phyloP scores from a whole-genome alignment of 2,888 invertebrate genomes.

The Idaea straminata region DNA sequence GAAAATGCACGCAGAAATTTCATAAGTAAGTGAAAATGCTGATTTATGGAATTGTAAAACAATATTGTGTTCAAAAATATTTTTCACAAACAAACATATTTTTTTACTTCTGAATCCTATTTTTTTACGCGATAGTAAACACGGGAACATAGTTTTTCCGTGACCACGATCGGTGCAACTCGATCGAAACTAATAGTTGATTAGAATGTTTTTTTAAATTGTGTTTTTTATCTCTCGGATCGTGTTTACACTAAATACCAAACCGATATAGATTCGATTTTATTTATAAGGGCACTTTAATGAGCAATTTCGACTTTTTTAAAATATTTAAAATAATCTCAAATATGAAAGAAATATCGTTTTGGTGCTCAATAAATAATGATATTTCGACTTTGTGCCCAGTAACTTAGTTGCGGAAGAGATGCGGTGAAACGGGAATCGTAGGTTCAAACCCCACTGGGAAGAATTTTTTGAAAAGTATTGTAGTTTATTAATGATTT shows the following conservation, averaged over 20 bases:
- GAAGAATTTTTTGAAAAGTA: too few species aligned
- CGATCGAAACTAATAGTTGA: too few species aligned
- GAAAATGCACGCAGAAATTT: slow-evolving; percentile 23
- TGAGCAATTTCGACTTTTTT: slow-evolving; percentile 45
- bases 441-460: too few species aligned
- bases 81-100: slow-evolving; percentile 11
- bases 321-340: slow-evolving; percentile 24
- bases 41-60: slow-evolving; percentile 25
- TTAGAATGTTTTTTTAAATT: slow-evolving; percentile 11
- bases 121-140: too few species aligned
- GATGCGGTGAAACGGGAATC: too few species aligned
- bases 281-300: slow-evolving; percentile 48
- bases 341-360: slow-evolving; percentile 20
- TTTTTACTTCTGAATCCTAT: too few species aligned
- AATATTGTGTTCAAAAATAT: slow-evolving; percentile 2
- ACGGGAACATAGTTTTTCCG: too few species aligned
- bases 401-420: too few species aligned
- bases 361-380: slow-evolving; percentile 12
- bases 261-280: slow-evolving; percentile 22
- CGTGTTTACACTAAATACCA: slow-evolving; percentile 25
- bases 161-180: too few species aligned
- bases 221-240: slow-evolving; percentile 19
- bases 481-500: neutral
- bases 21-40: slow-evolving; percentile 6
- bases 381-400: too few species aligned